These are phyloP conservation scores for Vollenhovia emeryi DNA, from an alignment of 1,140 invertebrate genomes.

Conservation along the genomic window DNA sequence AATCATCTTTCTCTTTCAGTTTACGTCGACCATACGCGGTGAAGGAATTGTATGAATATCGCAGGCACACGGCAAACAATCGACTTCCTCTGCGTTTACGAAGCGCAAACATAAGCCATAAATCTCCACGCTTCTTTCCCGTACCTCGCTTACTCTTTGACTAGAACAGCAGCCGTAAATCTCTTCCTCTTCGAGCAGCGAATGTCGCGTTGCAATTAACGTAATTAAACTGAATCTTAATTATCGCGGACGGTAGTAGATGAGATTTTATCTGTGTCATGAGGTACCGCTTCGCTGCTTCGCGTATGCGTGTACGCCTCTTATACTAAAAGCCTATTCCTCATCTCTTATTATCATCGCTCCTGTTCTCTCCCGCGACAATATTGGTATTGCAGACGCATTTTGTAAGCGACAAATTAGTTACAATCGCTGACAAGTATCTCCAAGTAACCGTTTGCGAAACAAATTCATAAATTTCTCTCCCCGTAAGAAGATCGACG, in stretches of 20 bases:
- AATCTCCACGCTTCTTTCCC: constrained; percentile 54
- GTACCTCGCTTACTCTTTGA: constrained; percentile 42
- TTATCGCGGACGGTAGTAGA: constrained; percentile 31
- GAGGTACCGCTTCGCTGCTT: background rate
- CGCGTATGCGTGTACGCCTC: background rate
- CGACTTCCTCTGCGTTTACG: constrained; percentile 53
- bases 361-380: background rate
- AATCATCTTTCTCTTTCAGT: background rate
- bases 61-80: constrained; percentile 48
- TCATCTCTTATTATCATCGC: constrained; percentile 2
- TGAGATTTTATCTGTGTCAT: constrained; percentile 47
- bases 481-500: background rate
- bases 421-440: background rate
- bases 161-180: constrained; percentile 47
- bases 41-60: constrained; percentile 43
- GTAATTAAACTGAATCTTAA: constrained; percentile 60
- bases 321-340: constrained; percentile 6
- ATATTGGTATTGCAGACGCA: background rate
- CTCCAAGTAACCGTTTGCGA: background rate
- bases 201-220: constrained; percentile 55
- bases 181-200: constrained; percentile 5
- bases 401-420: background rate
- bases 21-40: constrained; percentile 15
- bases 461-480: background rate
- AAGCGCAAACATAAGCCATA: constrained; percentile 56